Evolutionary conservation across 2,113 vertebrate species (phyloP).

Genomic region (Scopus umbretta): DNA sequence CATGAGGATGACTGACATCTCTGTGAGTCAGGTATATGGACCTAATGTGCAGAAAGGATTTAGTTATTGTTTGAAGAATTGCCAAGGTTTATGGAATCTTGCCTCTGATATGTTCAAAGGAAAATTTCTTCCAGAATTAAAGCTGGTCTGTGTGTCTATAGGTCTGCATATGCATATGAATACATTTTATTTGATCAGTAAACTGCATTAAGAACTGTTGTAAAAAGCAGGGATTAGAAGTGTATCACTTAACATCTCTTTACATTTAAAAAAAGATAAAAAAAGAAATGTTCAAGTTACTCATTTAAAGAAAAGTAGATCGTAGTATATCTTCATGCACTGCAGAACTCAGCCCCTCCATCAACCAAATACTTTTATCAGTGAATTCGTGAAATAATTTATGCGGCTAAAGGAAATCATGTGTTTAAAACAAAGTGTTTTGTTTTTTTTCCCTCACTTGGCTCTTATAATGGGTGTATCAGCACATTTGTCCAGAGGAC

Average conservation of each 20-base stretch:
- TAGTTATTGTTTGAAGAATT: neutral
- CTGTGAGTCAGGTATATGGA: neutral
- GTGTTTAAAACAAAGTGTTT: neutral
- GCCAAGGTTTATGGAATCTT: neutral
- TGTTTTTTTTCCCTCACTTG: neutral
- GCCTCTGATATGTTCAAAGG: neutral
- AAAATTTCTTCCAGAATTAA: neutral
- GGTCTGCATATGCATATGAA: fast-evolving
- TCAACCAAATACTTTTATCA: neutral
- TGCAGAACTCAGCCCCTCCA: neutral
- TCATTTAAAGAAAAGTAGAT: neutral
- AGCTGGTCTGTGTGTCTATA: neutral
- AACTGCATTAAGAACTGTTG: neutral
- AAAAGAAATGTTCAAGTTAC: neutral
- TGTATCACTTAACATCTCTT: neutral
- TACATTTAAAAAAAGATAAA: neutral
- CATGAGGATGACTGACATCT: neutral
- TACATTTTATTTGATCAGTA: neutral
- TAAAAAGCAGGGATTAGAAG: neutral
- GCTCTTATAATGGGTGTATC: neutral
- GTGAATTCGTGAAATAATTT: neutral
- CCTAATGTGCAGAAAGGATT: neutral
- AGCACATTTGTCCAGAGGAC: neutral
- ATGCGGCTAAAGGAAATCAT: neutral
- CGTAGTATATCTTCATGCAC: neutral